Base-by-base conservation (phyloP, 2,888 invertebrate genomes). In the Augiades crinisus region DNA sequence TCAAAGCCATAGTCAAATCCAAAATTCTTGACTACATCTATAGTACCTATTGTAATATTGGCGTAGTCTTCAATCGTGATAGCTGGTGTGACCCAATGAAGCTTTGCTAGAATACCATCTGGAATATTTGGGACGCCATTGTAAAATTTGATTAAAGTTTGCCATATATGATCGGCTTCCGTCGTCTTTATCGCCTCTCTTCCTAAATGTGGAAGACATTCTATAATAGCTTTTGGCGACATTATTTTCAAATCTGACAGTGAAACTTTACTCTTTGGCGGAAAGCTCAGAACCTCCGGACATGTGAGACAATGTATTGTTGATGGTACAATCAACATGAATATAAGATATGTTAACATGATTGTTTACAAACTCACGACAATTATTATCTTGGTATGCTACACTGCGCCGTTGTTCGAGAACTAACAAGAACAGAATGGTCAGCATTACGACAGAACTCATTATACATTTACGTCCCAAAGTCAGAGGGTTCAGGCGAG, bases 21-120 rank as follows among this genome's bases (percentile, higher is more conserved):
- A 64, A 92, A 91, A 36, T 91, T 91, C 55, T 85, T 77, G 5
- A 92, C 79, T 0, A 91, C 83, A 16, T 92, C 91, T 3, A 91
- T 85, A 46, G 80, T 84, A 47, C 76, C 78, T 6, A 92, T 64
- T 0, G 91, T 90, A 0, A 92, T 74, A 59, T 92, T 92, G 1
- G 59, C 58, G 41, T 91, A 86, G 19, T 92, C 91, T 6, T 83
- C 78, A 0, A 83, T 73, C 0, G 78, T 73, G 12, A 92, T 76
- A 0, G 90, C 91, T 1, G 76, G 65, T 0, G 86, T 80, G 3
- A 90, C 74, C 90, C 90, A 91, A 53, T 85, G 86, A 0, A 91
- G 75, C 6, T 65, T 58, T 56, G 68, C 74, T 2, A 91, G 66
- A 1, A 75, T 67, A 0, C 75, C 75, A 7, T 90, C 85, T 0